A percentile compares a stretch with the other conserved stretches of the same genome.
phyloP scores from a whole-genome alignment of 1,140 invertebrate species.

The Linepithema humile region DNA sequence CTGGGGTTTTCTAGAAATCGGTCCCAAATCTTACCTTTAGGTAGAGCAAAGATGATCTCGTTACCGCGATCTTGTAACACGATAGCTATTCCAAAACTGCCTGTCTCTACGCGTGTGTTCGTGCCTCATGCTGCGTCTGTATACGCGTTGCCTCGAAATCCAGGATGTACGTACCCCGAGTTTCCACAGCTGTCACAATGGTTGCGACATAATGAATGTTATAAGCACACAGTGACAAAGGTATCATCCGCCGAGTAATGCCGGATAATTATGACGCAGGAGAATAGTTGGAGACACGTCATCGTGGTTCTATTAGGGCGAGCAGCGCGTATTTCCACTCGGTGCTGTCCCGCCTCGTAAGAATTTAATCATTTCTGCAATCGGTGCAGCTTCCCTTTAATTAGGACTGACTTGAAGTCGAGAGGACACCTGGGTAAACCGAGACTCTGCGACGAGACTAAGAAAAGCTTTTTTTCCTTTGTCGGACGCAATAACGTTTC shows the following conservation, averaged over 20 bases:
- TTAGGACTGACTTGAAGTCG: slow-evolving; percentile 67
- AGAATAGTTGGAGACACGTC: slow-evolving; percentile 70
- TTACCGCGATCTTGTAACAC: slow-evolving; percentile 67
- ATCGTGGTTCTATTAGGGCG: slow-evolving; percentile 68
- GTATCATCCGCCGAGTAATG: slow-evolving; percentile 69
- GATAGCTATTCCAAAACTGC: slow-evolving; percentile 62
- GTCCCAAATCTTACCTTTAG: neutral
- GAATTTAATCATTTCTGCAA: slow-evolving; percentile 69
- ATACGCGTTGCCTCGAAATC: slow-evolving; percentile 1
- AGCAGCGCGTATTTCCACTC: slow-evolving; percentile 61
- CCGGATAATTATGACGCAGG: slow-evolving; percentile 71
- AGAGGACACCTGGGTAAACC: slow-evolving; percentile 75
- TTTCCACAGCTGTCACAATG: slow-evolving; percentile 27
- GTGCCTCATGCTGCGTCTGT: neutral
- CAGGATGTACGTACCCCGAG: slow-evolving; percentile 4
- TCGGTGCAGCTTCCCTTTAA: slow-evolving; percentile 74
- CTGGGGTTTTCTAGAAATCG: slow-evolving; percentile 53
- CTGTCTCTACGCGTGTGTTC: neutral
- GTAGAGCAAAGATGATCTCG: slow-evolving; percentile 63
- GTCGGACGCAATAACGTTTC: slow-evolving; percentile 32
- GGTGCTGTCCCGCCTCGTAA: slow-evolving; percentile 37
- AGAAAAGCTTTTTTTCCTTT: neutral
- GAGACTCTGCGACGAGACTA: neutral
- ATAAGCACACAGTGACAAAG: slow-evolving; percentile 53
- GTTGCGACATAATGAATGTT: slow-evolving; percentile 69